These are phyloP conservation scores for Halesus radiatus DNA, from an alignment of 1,140 invertebrate species.

Conservation along the genomic window DNA sequence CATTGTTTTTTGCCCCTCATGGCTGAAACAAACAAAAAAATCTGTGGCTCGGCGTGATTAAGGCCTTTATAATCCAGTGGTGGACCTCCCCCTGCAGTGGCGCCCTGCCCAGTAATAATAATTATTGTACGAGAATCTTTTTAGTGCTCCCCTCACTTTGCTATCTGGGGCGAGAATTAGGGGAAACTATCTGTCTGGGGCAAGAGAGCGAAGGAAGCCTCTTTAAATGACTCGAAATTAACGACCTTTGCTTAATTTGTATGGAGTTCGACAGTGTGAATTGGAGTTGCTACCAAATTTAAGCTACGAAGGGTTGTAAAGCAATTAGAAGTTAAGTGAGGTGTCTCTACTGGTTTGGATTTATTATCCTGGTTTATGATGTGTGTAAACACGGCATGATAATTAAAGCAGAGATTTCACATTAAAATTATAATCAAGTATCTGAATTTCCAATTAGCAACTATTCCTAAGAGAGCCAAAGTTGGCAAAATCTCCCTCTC, in stretches of 20 bases:
- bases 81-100: neutral
- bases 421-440: too few species aligned
- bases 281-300: neutral
- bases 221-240: conserved; percentile 36
- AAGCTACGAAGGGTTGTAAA: too few species aligned
- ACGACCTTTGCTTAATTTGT: conserved; percentile 33
- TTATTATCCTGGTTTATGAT: too few species aligned
- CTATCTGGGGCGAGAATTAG: conserved; percentile 29
- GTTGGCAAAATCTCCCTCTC: too few species aligned
- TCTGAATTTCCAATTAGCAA: too few species aligned
- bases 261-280: conserved; percentile 8
- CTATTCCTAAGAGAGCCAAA: too few species aligned
- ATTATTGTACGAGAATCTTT: conserved; percentile 41
- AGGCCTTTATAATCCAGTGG: conserved; percentile 46
- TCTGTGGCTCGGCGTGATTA: conserved; percentile 44
- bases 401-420: too few species aligned
- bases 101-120: conserved; percentile 24
- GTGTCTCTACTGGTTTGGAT: too few species aligned
- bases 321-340: too few species aligned
- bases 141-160: conserved; percentile 13
- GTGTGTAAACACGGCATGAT: too few species aligned
- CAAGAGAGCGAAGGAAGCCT: conserved; percentile 12
- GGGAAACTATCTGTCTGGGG: conserved; percentile 32
- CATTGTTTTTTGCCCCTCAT: conserved; percentile 13
- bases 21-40: conserved; percentile 41